Base-by-base conservation (phyloP, 2,797 vertebrate species). In the Rhyacichthys aspro region DNA sequence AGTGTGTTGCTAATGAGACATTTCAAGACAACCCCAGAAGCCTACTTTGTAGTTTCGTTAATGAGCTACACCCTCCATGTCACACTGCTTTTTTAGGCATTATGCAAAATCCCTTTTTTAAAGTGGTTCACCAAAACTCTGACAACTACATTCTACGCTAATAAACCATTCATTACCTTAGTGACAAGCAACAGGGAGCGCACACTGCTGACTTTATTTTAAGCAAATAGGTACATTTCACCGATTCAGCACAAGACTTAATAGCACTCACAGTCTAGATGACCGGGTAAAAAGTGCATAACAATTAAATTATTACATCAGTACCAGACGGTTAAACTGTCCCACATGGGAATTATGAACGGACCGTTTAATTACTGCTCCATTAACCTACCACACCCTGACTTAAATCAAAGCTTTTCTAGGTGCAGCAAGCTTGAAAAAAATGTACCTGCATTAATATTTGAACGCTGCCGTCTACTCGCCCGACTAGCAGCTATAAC, bases 21-120 rank as follows among this genome's bases (percentile, higher is more conserved):
- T 68, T 74, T 76, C 42, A 53, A 61, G 61, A 77, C 0, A 8
- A 70, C 53, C 61, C 80, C 74, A 70, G 59, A 46, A 81, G 78
- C 60, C 80, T 69, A 77, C 71, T 36, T 49, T 74, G 67, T 69
- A 54, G 62, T 57, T 80, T 79, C 50, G 73, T 76, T 79, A 75
- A 83, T 79, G 68, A 88, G 70, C 60, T 74, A 47, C 69, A 67
- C 63, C 56, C 53, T 67, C 11, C 16, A 5, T 72, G 48, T 56
- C 59, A 74, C 50, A 37, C 39, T 43, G 52, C 33, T 65, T 70
- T 76, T 28, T 67, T 43, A 65, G 56, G 59, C 42, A 8, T 42
- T 55, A 50, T 67, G 41, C 43, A 81, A 73, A 74, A 69, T 59
- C 55, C 34, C 44, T 62, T 59, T 61, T 60, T 43, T n/a, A 39